Evolutionary conservation across 2,797 vertebrate species (phyloP), one percentile per base, ranked within the genome.

Genomic region (Ambastaia sidthimunki): DNA sequence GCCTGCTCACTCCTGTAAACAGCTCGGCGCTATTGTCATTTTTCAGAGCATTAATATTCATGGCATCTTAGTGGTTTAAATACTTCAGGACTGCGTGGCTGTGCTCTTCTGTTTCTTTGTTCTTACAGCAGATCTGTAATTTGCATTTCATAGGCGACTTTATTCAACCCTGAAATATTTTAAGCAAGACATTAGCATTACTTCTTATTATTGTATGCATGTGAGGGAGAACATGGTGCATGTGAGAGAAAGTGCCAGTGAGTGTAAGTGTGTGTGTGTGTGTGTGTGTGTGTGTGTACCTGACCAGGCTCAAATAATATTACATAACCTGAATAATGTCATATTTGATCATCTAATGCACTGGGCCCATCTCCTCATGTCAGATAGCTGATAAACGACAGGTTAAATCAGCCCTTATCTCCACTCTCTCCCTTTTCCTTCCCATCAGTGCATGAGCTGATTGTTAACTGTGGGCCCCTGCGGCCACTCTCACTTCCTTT

Each of bases 21-120:
- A 93, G 91, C 91, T 91, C 89, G 89, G 90, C 90, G 89, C 84
- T 88, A 92, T 93, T 94, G 92, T 94, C 91, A 91, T 92, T 91
- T 92, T 90, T 84, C 89, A 81, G 83, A 66, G 57, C 91, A 93
- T 94, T 92, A 93, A 93, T 94, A 93, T 90, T 93, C 91, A 93
- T 94, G 91, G 90, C 89, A 88, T 90, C 86, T 87, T 87, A 90
- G 88, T 85, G 85, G 89, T 92, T 91, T 91, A 93, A 91, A 92
- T 65, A 88, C 89, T 91, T 93, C 87, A 91, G 84, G 81, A 84
- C 70, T 79, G 85, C 78, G 78, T 81, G 73, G 73, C 71, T 84
- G 47, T 83, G 74, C 77, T 76, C 72, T 67, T 83, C 52, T 85
- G 77, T 82, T 78, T 80, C 52, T 85, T 79, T 83, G 77, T 80